Evolutionary conservation across 2,888 invertebrate genomes (phyloP).

Genomic region (Ophion slaviceki): DNA sequence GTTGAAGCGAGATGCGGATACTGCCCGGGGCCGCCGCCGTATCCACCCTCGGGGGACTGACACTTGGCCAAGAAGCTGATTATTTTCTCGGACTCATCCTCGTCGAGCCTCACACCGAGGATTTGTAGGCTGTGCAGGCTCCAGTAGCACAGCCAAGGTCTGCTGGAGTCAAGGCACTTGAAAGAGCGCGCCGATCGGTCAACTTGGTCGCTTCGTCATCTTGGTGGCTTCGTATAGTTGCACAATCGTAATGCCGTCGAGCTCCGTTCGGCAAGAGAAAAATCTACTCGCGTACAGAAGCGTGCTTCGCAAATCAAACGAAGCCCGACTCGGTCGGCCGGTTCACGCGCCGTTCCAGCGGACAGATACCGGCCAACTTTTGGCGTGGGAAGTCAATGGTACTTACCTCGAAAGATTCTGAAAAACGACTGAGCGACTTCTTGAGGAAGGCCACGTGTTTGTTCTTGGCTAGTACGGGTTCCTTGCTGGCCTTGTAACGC

Average conservation of each 20-base stretch:
- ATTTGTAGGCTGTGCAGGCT: slow-evolving; percentile 95
- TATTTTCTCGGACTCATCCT: slow-evolving; percentile 85
- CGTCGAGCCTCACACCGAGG: slow-evolving; percentile 87
- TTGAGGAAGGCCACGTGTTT: slow-evolving; percentile 88
- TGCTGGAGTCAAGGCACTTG: slow-evolving; percentile 94
- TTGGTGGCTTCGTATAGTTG: not conserved
- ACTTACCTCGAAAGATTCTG: slow-evolving; percentile 88
- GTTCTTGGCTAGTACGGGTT: slow-evolving; percentile 87
- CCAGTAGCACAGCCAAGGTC: slow-evolving; percentile 99
- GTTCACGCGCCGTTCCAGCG: too few relatives aligned
- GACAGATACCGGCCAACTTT: not conserved
- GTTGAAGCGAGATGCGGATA: slow-evolving; percentile 97
- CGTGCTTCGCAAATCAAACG: too few relatives aligned
- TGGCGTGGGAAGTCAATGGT: not conserved
- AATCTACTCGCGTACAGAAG: too few relatives aligned
- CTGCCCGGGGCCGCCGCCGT: slow-evolving; percentile 97
- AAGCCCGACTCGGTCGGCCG: too few relatives aligned
- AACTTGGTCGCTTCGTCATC: not conserved
- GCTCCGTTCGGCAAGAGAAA: too few relatives aligned
- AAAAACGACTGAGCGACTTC: slow-evolving; percentile 88
- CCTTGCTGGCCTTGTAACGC: slow-evolving; percentile 85
- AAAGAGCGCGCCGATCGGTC: slow-evolving; percentile 35
- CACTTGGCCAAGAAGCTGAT: slow-evolving; percentile 88
- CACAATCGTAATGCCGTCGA: not conserved
- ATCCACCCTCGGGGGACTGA: slow-evolving; percentile 93